Conservation (phyloP, 2,888 invertebrate species). For the Kryphioiulus occultus region DNA sequence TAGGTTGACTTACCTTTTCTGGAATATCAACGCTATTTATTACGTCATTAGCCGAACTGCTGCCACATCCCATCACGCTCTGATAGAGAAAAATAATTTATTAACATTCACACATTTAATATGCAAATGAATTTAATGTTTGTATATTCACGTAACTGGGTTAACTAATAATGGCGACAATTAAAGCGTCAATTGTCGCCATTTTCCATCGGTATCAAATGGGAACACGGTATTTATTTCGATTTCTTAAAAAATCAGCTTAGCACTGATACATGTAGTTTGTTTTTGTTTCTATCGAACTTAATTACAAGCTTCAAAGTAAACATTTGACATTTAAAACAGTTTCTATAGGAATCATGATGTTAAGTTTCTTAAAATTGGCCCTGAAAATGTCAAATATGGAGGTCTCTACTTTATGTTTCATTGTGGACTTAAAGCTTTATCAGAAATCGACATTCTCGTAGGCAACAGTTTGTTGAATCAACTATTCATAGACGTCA, state of each 20-base stretch:
- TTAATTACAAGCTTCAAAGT: too few species aligned
- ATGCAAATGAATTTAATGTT: too few species aligned
- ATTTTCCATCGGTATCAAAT: too few species aligned
- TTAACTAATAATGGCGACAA: too few species aligned
- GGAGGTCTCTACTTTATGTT: not conserved
- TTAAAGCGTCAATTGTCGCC: too few species aligned
- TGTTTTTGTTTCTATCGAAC: too few species aligned
- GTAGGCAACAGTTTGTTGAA: conserved; percentile 5
- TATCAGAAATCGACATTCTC: not conserved
- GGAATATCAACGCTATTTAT: conserved; percentile 12
- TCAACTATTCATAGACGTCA: not conserved
- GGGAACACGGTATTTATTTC: too few species aligned
- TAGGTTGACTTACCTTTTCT: not conserved
- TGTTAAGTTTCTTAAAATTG: not conserved
- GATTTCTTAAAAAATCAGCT: too few species aligned
- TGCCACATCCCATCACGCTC: conserved; percentile 41
- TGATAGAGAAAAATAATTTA: not conserved
- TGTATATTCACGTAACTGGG: too few species aligned
- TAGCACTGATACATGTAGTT: too few species aligned
- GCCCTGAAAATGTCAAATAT: not conserved
- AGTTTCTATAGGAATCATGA: not conserved
- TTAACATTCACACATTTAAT: too few species aligned
- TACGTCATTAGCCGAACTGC: conserved; percentile 32
- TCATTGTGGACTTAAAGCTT: not conserved
- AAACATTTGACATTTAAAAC: not conserved